Percentiles rank a stretch among this genome's conserved stretches.
phyloP scores from a whole-genome alignment of 2,888 invertebrate genomes.

The Itoplectis maculator region DNA sequence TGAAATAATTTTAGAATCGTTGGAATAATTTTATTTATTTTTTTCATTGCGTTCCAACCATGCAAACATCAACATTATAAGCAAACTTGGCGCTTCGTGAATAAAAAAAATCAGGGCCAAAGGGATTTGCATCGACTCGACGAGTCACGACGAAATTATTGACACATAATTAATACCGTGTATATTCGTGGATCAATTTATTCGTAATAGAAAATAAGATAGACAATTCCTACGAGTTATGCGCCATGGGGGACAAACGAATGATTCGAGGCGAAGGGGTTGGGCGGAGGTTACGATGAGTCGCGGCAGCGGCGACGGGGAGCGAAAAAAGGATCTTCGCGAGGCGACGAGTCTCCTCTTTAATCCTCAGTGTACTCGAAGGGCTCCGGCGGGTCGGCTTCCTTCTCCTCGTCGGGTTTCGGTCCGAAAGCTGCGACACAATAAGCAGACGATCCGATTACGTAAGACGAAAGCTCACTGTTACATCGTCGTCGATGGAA shows the following conservation, averaged over 20 bases:
- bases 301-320: conserved; percentile 39
- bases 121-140: neutral
- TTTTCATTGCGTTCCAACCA: too few relatives aligned
- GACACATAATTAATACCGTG: conserved; percentile 17
- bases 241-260: conserved; percentile 24
- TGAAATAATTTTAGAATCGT: too few relatives aligned
- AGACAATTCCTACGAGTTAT: conserved; percentile 49
- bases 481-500: neutral
- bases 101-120: too few relatives aligned
- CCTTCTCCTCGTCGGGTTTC: conserved; percentile 97
- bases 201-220: conserved; percentile 60
- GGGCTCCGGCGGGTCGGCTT: conserved; percentile 98
- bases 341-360: conserved; percentile 68
- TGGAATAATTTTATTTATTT: too few relatives aligned
- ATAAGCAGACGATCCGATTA: conserved; percentile 16
- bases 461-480: too few relatives aligned
- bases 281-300: conserved; percentile 29
- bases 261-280: conserved; percentile 9
- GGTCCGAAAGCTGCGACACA: conserved; percentile 90
- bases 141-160: too few relatives aligned
- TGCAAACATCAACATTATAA: too few relatives aligned
- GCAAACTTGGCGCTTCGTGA: too few relatives aligned
- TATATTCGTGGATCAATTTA: conserved; percentile 50
- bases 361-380: conserved; percentile 97
- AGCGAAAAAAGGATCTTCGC: conserved; percentile 1